Conservation (phyloP, 2,113 vertebrate genomes). For the Dendropsophus ebraccatus region DNA sequence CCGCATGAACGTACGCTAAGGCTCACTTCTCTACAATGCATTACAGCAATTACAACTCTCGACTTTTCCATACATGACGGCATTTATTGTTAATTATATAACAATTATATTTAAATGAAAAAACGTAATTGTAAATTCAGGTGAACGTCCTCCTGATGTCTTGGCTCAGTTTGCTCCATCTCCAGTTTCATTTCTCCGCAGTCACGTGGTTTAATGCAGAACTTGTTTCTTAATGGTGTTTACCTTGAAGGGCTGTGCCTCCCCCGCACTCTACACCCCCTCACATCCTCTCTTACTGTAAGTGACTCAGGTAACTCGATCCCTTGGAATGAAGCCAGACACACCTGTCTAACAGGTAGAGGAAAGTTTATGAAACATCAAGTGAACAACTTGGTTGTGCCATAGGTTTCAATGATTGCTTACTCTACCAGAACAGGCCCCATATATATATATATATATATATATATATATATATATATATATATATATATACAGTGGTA, state of each 20-base stretch:
- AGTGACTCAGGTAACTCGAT: conserved; percentile 49
- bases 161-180: neutral
- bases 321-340: conserved; percentile 29
- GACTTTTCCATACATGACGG: no score
- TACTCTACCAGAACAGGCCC: no score
- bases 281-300: conserved; percentile 51
- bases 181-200: conserved; percentile 27
- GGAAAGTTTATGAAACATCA: neutral
- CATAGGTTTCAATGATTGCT: no score
- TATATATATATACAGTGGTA: no score
- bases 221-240: neutral
- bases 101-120: neutral
- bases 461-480: no score
- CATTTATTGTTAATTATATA: no score
- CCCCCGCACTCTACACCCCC: neutral
- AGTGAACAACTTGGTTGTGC: neutral
- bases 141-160: neutral
- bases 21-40: no score
- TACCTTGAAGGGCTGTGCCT: conserved; percentile 15
- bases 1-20: no score
- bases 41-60: no score
- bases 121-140: neutral
- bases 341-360: conserved; percentile 51
- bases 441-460: no score
- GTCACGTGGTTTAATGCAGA: neutral